These are phyloP conservation scores for Umimayanthus chanpuru DNA, from an alignment of 92 coral and sea anemone species.

Conservation along the genomic window DNA sequence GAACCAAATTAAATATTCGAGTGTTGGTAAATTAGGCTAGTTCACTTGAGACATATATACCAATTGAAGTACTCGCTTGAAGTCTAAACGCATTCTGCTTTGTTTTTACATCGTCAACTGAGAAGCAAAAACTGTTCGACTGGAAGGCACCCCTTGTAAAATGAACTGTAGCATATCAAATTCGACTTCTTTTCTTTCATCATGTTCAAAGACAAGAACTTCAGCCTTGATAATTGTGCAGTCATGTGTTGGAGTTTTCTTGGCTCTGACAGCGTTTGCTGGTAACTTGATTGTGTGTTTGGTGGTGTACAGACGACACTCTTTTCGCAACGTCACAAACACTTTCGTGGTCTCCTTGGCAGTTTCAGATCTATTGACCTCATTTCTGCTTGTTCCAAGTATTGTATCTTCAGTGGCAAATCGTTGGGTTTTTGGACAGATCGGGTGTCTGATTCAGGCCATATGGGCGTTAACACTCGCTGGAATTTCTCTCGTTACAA, in stretches of 20 bases:
- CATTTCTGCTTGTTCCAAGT: neutral
- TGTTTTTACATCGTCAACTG: neutral
- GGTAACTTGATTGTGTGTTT: constrained; percentile 20
- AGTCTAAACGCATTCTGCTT: too few species aligned
- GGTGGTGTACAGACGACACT: constrained; percentile 2
- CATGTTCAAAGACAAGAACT: neutral
- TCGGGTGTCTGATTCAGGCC: neutral
- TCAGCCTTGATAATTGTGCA: neutral
- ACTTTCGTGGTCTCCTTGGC: constrained; percentile 22
- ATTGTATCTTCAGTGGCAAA: neutral
- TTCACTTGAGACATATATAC: too few species aligned
- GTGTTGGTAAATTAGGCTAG: too few species aligned
- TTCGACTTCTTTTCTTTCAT: neutral
- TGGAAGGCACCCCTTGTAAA: neutral
- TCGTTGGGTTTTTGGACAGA: constrained; percentile 26
- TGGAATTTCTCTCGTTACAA: neutral
- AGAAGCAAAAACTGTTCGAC: neutral
- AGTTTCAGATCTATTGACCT: constrained; percentile 15
- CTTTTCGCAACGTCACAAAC: constrained; percentile 20
- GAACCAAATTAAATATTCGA: too few species aligned
- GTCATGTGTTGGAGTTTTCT: neutral
- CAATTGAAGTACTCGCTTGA: too few species aligned
- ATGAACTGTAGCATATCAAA: neutral
- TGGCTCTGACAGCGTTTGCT: neutral
- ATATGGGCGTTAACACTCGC: neutral